Evolutionary conservation across 1,140 invertebrate species (phyloP).

Genomic region (Pseudomyrmex dendroicus): DNA sequence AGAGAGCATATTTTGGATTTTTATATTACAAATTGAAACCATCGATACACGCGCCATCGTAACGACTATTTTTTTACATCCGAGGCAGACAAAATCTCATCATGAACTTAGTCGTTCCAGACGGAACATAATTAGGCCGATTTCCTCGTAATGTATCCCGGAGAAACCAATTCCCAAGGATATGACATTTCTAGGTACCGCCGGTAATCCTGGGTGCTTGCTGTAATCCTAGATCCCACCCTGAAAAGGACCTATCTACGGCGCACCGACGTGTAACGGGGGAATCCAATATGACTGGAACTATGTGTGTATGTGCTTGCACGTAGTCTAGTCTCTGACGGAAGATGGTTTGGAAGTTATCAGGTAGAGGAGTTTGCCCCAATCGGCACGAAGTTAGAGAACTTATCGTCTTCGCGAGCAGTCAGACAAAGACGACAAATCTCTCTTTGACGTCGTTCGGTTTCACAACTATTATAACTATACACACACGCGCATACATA

Average conservation of each 20-base stretch:
- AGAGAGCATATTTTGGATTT: too few species aligned
- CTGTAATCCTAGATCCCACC: conserved; percentile 65
- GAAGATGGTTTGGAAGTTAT: conserved; percentile 52
- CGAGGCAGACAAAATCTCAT: neutral
- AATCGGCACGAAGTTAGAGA: conserved; percentile 75
- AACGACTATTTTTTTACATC: conserved; percentile 22
- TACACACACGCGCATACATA: neutral
- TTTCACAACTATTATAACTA: conserved; percentile 26
- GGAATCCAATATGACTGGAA: conserved; percentile 64
- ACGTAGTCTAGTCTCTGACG: conserved; percentile 27
- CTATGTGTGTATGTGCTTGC: conserved; percentile 47
- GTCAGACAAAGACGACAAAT: conserved; percentile 18
- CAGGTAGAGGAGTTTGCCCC: conserved; percentile 67
- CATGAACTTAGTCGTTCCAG: conserved; percentile 24
- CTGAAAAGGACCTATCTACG: conserved; percentile 60
- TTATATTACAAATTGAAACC: too few species aligned
- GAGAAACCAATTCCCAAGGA: conserved; percentile 65
- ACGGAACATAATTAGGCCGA: conserved; percentile 63
- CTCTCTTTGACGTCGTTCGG: conserved; percentile 30
- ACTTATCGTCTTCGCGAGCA: conserved; percentile 44
- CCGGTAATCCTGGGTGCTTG: conserved; percentile 67
- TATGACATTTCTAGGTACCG: conserved; percentile 60
- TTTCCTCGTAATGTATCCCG: conserved; percentile 51
- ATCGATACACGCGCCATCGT: too few species aligned
- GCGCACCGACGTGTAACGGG: conserved; percentile 8